phyloP scores from a whole-genome alignment of 2,797 vertebrate genomes.

The Cossypha dichroa region DNA sequence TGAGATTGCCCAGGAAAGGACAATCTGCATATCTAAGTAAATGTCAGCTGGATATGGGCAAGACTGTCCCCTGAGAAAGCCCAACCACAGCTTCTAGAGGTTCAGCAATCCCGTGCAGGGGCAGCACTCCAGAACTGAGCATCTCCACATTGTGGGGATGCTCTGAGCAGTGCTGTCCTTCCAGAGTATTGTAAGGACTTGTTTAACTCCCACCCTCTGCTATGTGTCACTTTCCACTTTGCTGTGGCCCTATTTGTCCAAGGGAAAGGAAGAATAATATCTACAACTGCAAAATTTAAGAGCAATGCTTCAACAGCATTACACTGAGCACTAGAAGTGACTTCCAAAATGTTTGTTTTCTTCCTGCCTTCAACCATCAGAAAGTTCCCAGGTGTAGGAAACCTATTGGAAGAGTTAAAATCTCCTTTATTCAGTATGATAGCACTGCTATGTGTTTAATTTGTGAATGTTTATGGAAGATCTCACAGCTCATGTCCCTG shows the following conservation, averaged over 20 bases:
- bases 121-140: not conserved
- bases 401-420: rapidly evolving
- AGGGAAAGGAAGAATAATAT: not conserved
- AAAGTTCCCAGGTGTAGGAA: not conserved
- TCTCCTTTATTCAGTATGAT: not conserved
- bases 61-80: not conserved
- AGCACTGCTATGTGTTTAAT: not conserved
- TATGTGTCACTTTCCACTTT: not conserved
- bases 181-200: not conserved
- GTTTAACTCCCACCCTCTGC: not conserved
- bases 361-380: not conserved
- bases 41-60: not conserved
- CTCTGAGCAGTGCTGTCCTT: not conserved
- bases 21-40: not conserved
- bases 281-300: not conserved
- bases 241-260: not conserved
- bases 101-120: not conserved
- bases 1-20: not conserved
- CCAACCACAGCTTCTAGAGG: rapidly evolving
- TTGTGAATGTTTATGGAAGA: not conserved
- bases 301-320: not conserved
- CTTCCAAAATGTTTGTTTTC: not conserved
- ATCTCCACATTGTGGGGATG: not conserved
- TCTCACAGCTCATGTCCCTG: not conserved
- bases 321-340: not conserved